These are phyloP conservation scores for Porites rus DNA, from an alignment of 92 coral and sea anemone genomes.

Conservation along the genomic window DNA sequence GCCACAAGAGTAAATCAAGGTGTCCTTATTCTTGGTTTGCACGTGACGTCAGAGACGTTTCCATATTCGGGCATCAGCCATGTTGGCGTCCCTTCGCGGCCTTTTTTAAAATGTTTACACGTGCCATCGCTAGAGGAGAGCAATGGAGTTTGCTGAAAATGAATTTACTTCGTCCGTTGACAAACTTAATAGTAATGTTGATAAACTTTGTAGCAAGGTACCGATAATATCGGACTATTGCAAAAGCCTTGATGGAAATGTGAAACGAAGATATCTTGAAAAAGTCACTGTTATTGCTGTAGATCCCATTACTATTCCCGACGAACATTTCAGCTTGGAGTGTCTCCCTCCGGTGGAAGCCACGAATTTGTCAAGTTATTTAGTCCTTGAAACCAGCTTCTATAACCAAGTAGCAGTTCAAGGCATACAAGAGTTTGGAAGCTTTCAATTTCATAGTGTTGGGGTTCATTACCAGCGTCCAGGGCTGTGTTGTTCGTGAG, in stretches of 20 bases:
- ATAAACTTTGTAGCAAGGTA: neutral
- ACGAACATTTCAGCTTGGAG: neutral
- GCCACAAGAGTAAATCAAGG: constrained; percentile 63
- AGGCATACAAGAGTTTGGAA: neutral
- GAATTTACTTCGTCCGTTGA: neutral
- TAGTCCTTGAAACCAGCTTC: too few species aligned
- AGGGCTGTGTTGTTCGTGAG: too few species aligned
- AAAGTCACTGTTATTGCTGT: neutral
- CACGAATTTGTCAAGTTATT: too few species aligned
- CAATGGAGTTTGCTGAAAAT: neutral
- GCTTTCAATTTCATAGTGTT: neutral
- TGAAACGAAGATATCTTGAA: constrained; percentile 27
- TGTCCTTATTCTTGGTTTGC: constrained; percentile 37
- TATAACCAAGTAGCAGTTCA: too few species aligned
- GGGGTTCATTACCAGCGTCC: neutral
- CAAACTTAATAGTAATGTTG: neutral
- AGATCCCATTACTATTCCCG: constrained; percentile 21
- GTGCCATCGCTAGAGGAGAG: neutral
- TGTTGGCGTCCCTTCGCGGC: neutral
- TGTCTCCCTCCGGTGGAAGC: neutral
- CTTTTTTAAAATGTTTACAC: neutral
- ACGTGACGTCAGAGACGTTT: neutral
- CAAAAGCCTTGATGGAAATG: neutral
- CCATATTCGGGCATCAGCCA: constrained; percentile 1
- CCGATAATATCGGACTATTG: neutral